Percentiles rank a stretch among this genome's conserved stretches.
Conservation (phyloP, 2,113 vertebrate genomes). For the Oxyura jamaicensis region DNA sequence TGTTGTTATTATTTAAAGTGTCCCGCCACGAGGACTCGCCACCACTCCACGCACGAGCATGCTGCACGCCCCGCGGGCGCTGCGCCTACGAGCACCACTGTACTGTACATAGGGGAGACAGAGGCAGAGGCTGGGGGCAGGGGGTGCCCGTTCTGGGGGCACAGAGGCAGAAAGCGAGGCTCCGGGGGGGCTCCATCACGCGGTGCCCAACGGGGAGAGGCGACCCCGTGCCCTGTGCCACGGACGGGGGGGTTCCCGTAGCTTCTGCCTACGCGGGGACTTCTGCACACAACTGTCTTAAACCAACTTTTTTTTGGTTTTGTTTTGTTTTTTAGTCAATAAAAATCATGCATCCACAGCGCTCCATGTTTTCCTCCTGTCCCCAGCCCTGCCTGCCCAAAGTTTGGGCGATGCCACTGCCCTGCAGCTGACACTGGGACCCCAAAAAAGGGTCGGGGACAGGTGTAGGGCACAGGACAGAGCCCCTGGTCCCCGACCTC, state of each 20-base stretch:
- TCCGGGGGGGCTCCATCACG: background rate
- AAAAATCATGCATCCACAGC: background rate
- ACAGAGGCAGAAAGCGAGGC: background rate
- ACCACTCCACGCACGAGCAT: background rate
- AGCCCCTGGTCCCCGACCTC: no score
- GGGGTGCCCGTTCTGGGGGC: background rate
- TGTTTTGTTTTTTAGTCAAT: background rate
- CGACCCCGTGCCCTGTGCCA: background rate
- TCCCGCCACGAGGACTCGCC: background rate
- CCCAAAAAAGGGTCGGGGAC: no score
- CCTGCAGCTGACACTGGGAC: no score
- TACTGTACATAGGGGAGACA: slow-evolving; percentile 32
- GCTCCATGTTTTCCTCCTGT: background rate
- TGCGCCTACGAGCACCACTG: background rate
- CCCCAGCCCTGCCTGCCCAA: no score
- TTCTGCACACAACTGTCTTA: slow-evolving; percentile 68
- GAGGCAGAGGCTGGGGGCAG: background rate
- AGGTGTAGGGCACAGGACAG: background rate
- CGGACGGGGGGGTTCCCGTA: background rate
- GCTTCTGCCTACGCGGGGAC: slow-evolving; percentile 15
- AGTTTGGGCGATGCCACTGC: no score
- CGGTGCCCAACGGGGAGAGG: background rate
- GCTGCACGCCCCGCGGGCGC: background rate
- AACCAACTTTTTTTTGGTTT: background rate
- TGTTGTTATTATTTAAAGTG: slow-evolving; percentile 17